Conservation (phyloP, 2,797 vertebrate genomes). For the Myiothlypis coronata region DNA sequence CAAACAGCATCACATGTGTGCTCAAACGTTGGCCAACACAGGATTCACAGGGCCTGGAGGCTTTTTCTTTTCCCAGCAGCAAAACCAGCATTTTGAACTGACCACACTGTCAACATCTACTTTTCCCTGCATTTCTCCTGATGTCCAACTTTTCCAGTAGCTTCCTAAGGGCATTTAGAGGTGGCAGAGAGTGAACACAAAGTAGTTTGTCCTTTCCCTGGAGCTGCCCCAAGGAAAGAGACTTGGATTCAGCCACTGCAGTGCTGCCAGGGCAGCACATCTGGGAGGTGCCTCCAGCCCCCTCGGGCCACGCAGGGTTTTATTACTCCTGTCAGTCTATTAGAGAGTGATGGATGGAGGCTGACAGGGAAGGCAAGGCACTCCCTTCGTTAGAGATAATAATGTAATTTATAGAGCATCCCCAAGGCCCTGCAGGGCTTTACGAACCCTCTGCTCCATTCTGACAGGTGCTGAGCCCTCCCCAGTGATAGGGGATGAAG, state of each 20-base stretch:
- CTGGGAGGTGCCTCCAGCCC: not conserved
- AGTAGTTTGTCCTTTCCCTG: not conserved
- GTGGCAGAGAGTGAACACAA: not conserved
- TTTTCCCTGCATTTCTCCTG: not conserved
- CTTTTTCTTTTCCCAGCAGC: not conserved
- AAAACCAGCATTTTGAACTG: not conserved
- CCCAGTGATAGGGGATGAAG: not conserved
- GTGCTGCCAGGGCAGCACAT: fast-evolving
- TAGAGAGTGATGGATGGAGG: not conserved
- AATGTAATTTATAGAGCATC: constrained; percentile 9
- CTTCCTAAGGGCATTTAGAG: not conserved
- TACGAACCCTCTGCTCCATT: not conserved
- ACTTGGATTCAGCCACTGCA: fast-evolving
- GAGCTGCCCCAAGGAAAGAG: not conserved
- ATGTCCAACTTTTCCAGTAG: not conserved
- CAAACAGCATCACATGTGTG: not conserved
- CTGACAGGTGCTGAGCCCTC: not conserved
- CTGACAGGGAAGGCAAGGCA: not conserved
- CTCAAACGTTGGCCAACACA: not conserved
- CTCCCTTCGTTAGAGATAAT: constrained; percentile 23
- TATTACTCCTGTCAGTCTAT: constrained; percentile 21
- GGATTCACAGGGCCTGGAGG: not conserved
- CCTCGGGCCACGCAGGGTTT: not conserved
- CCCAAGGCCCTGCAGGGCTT: not conserved
- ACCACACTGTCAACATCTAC: not conserved